Conservation (phyloP, 1,140 invertebrate species). For the Hylyphantes graminicola region DNA sequence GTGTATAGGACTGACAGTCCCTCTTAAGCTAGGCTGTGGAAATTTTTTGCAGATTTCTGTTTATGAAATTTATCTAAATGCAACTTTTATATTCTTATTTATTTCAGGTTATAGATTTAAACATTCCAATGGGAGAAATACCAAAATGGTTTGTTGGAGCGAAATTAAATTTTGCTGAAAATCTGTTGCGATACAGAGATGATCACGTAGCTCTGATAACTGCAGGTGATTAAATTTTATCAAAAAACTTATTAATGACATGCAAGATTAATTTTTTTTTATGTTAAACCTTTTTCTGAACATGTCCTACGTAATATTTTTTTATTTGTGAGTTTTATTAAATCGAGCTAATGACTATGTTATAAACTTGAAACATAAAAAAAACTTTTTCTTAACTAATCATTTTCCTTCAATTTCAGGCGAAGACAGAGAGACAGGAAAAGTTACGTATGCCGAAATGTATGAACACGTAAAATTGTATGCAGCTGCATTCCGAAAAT, state of each 20-base stretch:
- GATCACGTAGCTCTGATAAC: conserved; percentile 58
- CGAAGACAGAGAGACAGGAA: conserved; percentile 21
- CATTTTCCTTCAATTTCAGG: too few species aligned
- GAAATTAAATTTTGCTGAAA: conserved; percentile 65
- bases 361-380: too few species aligned
- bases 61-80: too few species aligned
- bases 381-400: too few species aligned
- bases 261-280: background rate
- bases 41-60: too few species aligned
- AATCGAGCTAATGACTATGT: too few species aligned
- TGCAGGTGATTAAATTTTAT: conserved; percentile 50
- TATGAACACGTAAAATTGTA: conserved; percentile 33
- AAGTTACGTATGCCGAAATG: conserved; percentile 54
- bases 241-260: background rate
- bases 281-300: too few species aligned
- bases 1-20: too few species aligned
- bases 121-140: conserved; percentile 3
- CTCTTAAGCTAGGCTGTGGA: too few species aligned
- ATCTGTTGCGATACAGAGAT: conserved; percentile 63
- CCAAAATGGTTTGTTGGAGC: conserved; percentile 32
- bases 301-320: too few species aligned
- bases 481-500: conserved; percentile 45
- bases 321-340: too few species aligned
- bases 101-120: conserved; percentile 14
- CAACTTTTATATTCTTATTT: background rate